Percentiles rank a stretch among this genome's conserved stretches.
phyloP scores from a whole-genome alignment of 2,797 vertebrate genomes.

The Cephalopachus bancanus region DNA sequence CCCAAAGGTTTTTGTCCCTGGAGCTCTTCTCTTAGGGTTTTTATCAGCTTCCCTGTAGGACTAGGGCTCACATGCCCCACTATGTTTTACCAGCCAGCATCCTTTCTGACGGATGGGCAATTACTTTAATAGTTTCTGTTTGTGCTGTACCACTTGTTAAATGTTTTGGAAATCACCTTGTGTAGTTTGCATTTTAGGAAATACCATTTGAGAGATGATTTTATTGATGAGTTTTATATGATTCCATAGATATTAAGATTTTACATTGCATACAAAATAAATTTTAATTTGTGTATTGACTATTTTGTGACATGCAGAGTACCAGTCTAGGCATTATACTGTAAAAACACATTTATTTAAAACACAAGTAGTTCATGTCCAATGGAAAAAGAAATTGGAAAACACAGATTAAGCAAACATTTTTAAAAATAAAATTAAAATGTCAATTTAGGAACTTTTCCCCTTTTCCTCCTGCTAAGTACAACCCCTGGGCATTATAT shows the following conservation, averaged over 20 bases:
- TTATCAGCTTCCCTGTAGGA: background rate
- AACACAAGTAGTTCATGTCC: background rate
- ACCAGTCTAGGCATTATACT: background rate
- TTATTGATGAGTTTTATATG: slow-evolving; percentile 13
- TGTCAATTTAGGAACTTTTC: background rate
- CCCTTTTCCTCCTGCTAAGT: background rate
- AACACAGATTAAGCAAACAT: background rate
- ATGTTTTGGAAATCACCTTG: slow-evolving; percentile 38
- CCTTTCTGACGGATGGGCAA: background rate
- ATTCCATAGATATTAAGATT: background rate
- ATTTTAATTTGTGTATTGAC: background rate
- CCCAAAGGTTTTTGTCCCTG: background rate
- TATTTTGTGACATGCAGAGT: background rate
- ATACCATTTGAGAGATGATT: background rate
- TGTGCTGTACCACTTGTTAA: background rate
- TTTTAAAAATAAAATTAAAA: slow-evolving; percentile 22
- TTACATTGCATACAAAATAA: slow-evolving; percentile 9
- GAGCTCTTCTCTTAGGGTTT: background rate
- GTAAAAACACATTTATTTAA: background rate
- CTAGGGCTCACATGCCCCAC: background rate
- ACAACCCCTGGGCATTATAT: background rate
- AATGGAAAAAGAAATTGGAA: background rate
- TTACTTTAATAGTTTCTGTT: background rate
- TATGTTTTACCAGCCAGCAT: background rate
- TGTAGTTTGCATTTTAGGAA: slow-evolving; percentile 19